Evolutionary conservation across 2,113 vertebrate genomes (phyloP).

Genomic region (Hippotragus niger): DNA sequence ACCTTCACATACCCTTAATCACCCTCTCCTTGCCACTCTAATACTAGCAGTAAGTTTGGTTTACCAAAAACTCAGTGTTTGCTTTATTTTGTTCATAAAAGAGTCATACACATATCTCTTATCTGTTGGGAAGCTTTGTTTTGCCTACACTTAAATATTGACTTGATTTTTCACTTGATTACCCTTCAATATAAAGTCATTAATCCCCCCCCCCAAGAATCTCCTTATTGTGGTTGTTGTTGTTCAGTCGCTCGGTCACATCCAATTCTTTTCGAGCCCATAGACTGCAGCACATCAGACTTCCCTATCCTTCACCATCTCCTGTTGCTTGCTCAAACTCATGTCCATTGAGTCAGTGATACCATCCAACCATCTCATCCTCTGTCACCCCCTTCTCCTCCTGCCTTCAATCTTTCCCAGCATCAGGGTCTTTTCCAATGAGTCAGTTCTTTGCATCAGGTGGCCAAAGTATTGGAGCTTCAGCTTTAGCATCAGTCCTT

Average conservation of each 20-base stretch:
- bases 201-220: background rate
- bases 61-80: background rate
- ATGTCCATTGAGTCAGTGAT: background rate
- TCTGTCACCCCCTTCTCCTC: background rate
- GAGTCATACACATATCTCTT: background rate
- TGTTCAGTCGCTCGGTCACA: background rate
- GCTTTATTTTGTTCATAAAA: background rate
- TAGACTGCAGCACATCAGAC: background rate
- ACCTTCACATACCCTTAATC: background rate
- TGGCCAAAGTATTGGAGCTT: background rate
- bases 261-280: background rate
- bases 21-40: background rate
- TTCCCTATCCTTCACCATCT: background rate
- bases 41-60: background rate
- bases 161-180: background rate
- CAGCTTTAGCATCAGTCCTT: background rate
- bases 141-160: background rate
- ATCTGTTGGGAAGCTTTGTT: background rate
- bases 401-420: background rate
- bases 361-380: background rate
- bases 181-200: background rate
- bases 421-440: background rate
- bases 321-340: background rate
- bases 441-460: background rate
- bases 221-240: background rate